Evolutionary conservation across 1,140 invertebrate species (phyloP).

Genomic region (Teleogryllus occipitalis): DNA sequence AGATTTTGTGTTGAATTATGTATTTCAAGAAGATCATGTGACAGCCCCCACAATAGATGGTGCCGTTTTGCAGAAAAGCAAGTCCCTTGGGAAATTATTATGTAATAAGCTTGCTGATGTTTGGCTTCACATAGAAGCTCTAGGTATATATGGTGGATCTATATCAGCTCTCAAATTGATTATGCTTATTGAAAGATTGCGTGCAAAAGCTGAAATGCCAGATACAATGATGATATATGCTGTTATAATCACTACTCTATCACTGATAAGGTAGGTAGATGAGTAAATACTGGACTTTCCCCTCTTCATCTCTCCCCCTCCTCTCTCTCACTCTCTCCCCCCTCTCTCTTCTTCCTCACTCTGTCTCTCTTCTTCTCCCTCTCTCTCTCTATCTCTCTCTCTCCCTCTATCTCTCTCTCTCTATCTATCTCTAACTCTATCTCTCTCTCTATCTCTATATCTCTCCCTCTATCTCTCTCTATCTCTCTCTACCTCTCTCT

Average conservation of each 20-base stretch:
- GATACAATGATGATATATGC: constrained; percentile 18
- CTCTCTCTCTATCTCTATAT: too few species aligned
- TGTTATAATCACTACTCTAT: constrained; percentile 17
- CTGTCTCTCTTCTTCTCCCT: too few species aligned
- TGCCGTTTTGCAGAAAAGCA: neutral
- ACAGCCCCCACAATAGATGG: neutral
- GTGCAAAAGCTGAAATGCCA: constrained; percentile 38
- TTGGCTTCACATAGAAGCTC: constrained; percentile 24
- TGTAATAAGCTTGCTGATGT: constrained; percentile 19
- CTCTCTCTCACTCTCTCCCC: too few species aligned
- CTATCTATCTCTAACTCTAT: too few species aligned
- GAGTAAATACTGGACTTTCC: neutral
- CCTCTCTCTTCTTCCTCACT: too few species aligned
- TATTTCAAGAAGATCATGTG: neutral
- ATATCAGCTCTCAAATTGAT: constrained; percentile 46
- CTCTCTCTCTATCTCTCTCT: too few species aligned
- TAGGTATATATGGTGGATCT: constrained; percentile 47
- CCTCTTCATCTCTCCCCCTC: too few species aligned
- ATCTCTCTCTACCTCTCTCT: too few species aligned
- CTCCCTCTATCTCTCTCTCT: too few species aligned
- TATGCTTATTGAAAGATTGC: constrained; percentile 53
- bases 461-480: too few species aligned
- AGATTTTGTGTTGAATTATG: neutral
- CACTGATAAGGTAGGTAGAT: constrained; percentile 19
- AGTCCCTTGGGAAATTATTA: constrained; percentile 12